Base-by-base conservation (phyloP, 2,797 vertebrate genomes). In the Synanceia verrucosa region DNA sequence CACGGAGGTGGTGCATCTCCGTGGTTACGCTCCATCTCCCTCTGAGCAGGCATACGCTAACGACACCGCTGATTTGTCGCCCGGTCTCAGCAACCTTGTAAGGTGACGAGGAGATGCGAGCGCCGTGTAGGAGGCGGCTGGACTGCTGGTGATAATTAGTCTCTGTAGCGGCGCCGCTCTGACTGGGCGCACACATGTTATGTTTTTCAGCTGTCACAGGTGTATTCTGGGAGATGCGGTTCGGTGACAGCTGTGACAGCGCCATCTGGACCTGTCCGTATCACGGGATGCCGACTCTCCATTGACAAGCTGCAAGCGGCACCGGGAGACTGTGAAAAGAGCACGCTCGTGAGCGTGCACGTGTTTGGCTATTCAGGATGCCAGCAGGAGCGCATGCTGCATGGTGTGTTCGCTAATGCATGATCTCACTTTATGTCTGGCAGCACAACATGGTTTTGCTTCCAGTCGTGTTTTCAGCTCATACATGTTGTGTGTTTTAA, bases 191-290 rank as follows among this genome's bases (percentile, higher is more conserved):
- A 93, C 93, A 93, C n/a, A n/a, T n/a, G n/a, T n/a, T n/a, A n/a
- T n/a, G n/a, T 94, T 92, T 94, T 93, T 84, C 84, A 79, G 87
- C 92, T 94, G 94, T 94, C 93, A 94, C 91, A 94, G 93, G 93
- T 95, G 94, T 87, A 93, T 94, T 93, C 87, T 93, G 89, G 93
- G 93, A 94, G 85, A 92, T 76, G 77, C 78, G 86, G 86, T 80
- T 81, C 82, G 84, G 70, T 94, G 92, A 94, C 92, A 93, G 88
- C 83, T 86, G 75, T 94, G 94, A 94, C 93, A 89, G 92, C 81
- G 70, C 93, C 94, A 94, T 94, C 93, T 94, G 93, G 92, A 92
- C 89, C 89, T 81, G 89, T 91, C 90, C 73, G 63, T 86, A 80
- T 81, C 79, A 59, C 44, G 79, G 86, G 90, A 91, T 43, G 74